These are phyloP conservation scores for Ennomos fuscantarius DNA, from an alignment of 2,888 invertebrate species.

Conservation along the genomic window DNA sequence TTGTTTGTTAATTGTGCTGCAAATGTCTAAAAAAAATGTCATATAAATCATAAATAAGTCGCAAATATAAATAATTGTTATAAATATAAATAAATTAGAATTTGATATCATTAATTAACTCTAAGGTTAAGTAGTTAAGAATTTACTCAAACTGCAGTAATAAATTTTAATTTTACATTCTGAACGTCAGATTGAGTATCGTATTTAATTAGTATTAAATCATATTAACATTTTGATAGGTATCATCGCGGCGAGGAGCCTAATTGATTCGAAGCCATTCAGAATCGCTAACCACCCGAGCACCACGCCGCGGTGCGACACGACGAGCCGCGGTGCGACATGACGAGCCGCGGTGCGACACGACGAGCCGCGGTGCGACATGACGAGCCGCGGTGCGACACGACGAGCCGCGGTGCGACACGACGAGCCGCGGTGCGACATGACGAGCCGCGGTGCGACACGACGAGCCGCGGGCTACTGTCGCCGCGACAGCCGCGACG, in stretches of 20 bases:
- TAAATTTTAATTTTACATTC: too few species aligned
- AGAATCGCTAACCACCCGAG: slow-evolving; percentile 20
- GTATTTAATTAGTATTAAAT: slow-evolving; percentile 16
- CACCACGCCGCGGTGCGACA: too few species aligned
- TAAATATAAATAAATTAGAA: too few species aligned
- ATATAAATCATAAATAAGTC: too few species aligned
- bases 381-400: slow-evolving; percentile 5
- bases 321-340: neutral
- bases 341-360: slow-evolving; percentile 5
- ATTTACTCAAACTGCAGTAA: too few species aligned
- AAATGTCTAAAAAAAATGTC: too few species aligned
- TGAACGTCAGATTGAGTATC: neutral
- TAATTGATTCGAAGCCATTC: slow-evolving; percentile 26
- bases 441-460: slow-evolving; percentile 5
- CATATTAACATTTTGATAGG: slow-evolving; percentile 22
- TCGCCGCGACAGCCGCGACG: slow-evolving; percentile 13
- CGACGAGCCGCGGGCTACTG: slow-evolving; percentile 16
- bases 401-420: slow-evolving; percentile 10
- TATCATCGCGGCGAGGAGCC: slow-evolving; percentile 17
- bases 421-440: neutral
- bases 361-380: slow-evolving; percentile 9
- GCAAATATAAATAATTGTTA: too few species aligned
- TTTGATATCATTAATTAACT: too few species aligned
- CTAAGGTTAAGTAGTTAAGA: too few species aligned
- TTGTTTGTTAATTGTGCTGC: too few species aligned